These are phyloP conservation scores for Plodia interpunctella DNA, from an alignment of 1,140 invertebrate genomes.

Conservation along the genomic window DNA sequence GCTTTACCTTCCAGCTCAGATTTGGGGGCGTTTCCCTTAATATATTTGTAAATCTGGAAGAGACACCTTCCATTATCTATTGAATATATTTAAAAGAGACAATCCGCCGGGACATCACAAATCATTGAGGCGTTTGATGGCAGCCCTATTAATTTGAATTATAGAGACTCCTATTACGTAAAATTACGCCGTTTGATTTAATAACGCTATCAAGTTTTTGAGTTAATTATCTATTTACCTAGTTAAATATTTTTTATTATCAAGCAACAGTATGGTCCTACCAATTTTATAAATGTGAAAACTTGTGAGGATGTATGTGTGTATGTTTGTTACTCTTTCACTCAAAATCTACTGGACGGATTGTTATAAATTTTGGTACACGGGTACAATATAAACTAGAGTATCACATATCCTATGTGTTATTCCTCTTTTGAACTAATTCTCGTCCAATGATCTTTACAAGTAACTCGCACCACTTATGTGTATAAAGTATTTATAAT, in stretches of 20 bases:
- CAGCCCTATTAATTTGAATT: slow-evolving; percentile 13
- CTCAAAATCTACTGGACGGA: no score
- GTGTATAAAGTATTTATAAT: no score
- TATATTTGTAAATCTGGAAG: slow-evolving; percentile 28
- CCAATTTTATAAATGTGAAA: no score
- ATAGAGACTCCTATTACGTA: slow-evolving; percentile 7
- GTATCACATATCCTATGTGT: no score
- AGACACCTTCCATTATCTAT: slow-evolving; percentile 23
- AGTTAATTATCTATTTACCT: background rate
- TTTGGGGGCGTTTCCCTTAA: slow-evolving; percentile 23
- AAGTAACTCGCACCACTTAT: no score
- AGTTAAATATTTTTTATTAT: background rate
- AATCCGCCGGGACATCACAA: slow-evolving; percentile 15
- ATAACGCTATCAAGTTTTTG: background rate
- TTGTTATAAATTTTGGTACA: no score
- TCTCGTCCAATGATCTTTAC: no score
- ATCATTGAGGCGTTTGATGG: slow-evolving; percentile 11
- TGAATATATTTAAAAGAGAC: slow-evolving; percentile 15
- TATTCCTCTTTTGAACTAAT: no score
- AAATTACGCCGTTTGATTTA: background rate
- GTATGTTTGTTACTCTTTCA: no score
- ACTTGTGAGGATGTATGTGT: no score
- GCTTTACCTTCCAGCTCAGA: slow-evolving; percentile 12
- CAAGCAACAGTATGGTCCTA: background rate
- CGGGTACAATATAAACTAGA: no score